Base-by-base conservation (phyloP, 2,113 vertebrate genomes). In the Oryzias curvinotus region DNA sequence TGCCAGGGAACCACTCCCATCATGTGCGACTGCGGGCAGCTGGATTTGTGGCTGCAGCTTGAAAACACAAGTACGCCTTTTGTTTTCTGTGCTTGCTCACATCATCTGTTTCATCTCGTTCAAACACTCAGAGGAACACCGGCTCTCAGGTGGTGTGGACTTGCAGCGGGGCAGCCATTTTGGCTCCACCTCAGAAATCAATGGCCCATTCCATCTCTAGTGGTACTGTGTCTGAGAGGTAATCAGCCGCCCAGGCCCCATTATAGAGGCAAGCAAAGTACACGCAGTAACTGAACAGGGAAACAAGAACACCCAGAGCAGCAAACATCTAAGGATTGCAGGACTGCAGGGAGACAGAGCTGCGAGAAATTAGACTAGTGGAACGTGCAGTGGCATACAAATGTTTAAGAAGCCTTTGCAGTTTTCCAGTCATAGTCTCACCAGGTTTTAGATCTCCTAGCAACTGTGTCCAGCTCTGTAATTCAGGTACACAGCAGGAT, bases 191-290 rank as follows among this genome's bases (percentile, higher is more conserved):
- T 42, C 14, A 48, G 61, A 65, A 79, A 81, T 87, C 80, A 81
- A 81, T 84, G 77, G 65, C 36, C 83, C 78, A 71, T 85, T 86
- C 73, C 77, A 75, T 83, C 76, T 78, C 69, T 77, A 70, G 58
- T 67, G 77, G 77, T 77, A 78, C 80, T 85, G 80, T 76, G 73
- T 82, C 63, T 74, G 68, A 61, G 79, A 71, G 67, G 59, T 86
- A 85, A 89, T 89, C 84, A 75, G 73, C 71, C 80, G 74, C 53
- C 52, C 58, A 77, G 69, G 65, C 41, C 52, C 68, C 68, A 58
- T 88, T 82, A 86, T 73, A 68, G 77, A 73, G 51, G 61, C 61
- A 26, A 36, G 48, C 25, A 65, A 18, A 46, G 47, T 36, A 19
- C 52, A 30, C 61, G 45, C n/a, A 67, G 57, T 17, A 16, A 52